Conservation (phyloP, 1,140 invertebrate species). For the Caerostris extrusa region DNA sequence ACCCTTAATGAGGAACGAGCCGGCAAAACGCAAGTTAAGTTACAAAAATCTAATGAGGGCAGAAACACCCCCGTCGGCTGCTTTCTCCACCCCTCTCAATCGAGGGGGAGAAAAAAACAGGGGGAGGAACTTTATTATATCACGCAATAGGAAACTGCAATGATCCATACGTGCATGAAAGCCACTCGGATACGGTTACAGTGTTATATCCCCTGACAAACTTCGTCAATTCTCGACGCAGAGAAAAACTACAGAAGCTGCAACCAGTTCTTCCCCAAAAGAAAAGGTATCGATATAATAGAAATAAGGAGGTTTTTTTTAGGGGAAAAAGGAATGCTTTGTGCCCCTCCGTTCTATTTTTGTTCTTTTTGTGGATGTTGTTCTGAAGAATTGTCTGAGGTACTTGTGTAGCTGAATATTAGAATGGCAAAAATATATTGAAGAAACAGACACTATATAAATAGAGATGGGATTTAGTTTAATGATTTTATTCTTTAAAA, state of each 20-base stretch:
- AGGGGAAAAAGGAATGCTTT: neutral
- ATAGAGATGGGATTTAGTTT: neutral
- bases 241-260: neutral
- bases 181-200: neutral
- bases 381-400: neutral
- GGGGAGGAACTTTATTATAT: conserved; percentile 11
- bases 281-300: neutral
- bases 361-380: neutral
- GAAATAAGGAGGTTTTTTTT: neutral
- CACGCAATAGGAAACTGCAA: conserved; percentile 28
- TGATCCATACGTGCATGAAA: conserved; percentile 32
- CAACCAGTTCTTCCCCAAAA: neutral
- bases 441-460: neutral
- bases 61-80: neutral
- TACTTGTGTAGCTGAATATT: neutral
- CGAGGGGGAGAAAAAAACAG: neutral
- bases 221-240: neutral
- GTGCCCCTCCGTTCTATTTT: neutral
- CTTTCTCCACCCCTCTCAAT: neutral
- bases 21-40: neutral
- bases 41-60: conserved; percentile 1
- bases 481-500: too few relatives aligned
- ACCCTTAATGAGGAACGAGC: neutral
- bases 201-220: neutral
- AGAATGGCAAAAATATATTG: neutral